Evolutionary conservation across 2,888 invertebrate genomes (phyloP), one percentile per base, ranked within the genome.

Genomic region (Unio delphinus): DNA sequence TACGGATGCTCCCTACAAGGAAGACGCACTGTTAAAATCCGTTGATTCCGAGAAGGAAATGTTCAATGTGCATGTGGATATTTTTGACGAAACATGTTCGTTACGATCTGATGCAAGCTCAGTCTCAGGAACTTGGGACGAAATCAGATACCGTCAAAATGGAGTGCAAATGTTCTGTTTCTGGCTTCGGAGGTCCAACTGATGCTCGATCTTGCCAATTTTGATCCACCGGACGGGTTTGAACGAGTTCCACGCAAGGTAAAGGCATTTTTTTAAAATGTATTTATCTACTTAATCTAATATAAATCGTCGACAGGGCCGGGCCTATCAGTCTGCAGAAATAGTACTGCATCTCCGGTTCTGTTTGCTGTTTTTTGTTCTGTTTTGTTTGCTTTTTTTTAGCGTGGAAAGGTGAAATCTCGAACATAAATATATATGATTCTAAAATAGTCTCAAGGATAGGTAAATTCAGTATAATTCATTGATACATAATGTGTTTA

Each of bases 131-230:
- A 45, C 15, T 45, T 45, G 45, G 4, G 54, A 64, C 15, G 55
- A 34, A 5, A 55, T 63, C 23, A 65, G 82, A 6, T 69, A 15
- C 59, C 61, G n/a, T 80, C 82, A 5, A 72, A 74, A 30, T 83
- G 83, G 83, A 79, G 81, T 66, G 80, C 83, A 5, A 79, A 80
- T 23, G 74, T 83, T 45, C 63, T 83, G 45, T 83, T 83, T 75
- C 68, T 83, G 59, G 82, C 82, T 4, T 82, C 81, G 15, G 83
- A 83, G 61, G 77, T 82, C 18, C 80, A 82, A 57, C 62, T 83
- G 64, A 80, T 80, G 61, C 74, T 82, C 17, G 79, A 83, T 65
- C 68, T 83, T 59, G 83, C 82, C 0, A 75, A 82, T 55, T 75
- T 82, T 23, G 72, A 76, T 62, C 79, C 76, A 1, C 75, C 76